Percentiles rank a stretch among this genome's conserved stretches.
phyloP scores from a whole-genome alignment of 2,113 vertebrate genomes.

The Labrus mixtus region DNA sequence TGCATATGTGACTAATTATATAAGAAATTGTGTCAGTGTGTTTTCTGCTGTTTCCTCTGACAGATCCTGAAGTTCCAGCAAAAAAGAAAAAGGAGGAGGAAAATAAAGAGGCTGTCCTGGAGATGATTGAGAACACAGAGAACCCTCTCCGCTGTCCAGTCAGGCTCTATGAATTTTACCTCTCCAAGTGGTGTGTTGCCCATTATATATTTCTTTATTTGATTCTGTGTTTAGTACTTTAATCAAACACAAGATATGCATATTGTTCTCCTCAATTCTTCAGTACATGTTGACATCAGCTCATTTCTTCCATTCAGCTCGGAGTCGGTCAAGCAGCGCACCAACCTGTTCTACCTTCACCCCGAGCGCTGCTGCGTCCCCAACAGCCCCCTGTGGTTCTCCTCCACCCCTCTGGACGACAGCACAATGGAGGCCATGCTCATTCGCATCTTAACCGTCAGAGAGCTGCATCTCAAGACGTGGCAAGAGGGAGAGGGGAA shows the following conservation, averaged over 20 bases:
- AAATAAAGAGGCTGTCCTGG: slow-evolving; percentile 85
- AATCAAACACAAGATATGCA: background rate
- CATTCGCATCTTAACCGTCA: slow-evolving; percentile 92
- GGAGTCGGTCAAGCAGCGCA: slow-evolving; percentile 95
- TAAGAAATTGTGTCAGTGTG: background rate
- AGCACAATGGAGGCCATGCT: slow-evolving; percentile 95
- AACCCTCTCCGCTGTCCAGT: slow-evolving; percentile 97
- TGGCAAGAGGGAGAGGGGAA: slow-evolving; percentile 72
- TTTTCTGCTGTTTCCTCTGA: background rate
- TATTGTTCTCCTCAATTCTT: background rate
- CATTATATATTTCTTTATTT: background rate
- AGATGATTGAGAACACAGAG: slow-evolving; percentile 94
- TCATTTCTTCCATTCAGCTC: slow-evolving; percentile 83
- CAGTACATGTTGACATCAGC: background rate
- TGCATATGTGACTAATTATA: too few relatives aligned
- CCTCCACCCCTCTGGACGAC: slow-evolving; percentile 90
- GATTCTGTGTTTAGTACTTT: too few relatives aligned
- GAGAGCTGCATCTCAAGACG: slow-evolving; percentile 89
- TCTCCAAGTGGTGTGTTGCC: slow-evolving; percentile 93
- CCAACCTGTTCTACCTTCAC: slow-evolving; percentile 95
- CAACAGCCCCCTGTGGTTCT: slow-evolving; percentile 98
- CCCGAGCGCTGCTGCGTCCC: slow-evolving; percentile 96
- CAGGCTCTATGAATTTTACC: slow-evolving; percentile 96
- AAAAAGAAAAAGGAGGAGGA: slow-evolving; percentile 91
- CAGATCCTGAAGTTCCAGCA: slow-evolving; percentile 85